A percentile compares a stretch with the other conserved stretches of the same genome.
phyloP scores from a whole-genome alignment of 2,113 vertebrate genomes.

The Meles meles region DNA sequence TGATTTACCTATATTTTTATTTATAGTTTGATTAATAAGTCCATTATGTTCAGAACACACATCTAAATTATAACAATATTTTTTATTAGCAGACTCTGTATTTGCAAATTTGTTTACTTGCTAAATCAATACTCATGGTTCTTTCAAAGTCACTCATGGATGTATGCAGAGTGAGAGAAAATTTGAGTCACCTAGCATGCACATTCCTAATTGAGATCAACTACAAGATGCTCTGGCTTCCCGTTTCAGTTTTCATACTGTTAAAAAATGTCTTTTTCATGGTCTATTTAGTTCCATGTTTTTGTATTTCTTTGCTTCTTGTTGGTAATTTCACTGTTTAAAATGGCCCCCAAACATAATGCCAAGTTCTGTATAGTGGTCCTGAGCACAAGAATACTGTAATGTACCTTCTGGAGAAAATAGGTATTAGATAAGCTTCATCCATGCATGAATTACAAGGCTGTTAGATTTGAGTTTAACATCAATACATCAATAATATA shows the following conservation, averaged over 20 bases:
- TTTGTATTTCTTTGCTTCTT: too few relatives aligned
- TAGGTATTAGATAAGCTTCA: neutral
- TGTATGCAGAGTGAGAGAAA: too few relatives aligned
- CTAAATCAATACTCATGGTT: neutral
- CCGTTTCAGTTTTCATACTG: too few relatives aligned
- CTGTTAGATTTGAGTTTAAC: neutral
- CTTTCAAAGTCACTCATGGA: neutral
- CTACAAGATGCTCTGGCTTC: neutral
- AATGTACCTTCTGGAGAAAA: neutral
- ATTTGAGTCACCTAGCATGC: neutral
- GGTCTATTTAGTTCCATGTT: neutral
- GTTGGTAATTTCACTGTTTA: neutral
- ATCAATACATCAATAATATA: neutral
- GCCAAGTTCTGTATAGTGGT: too few relatives aligned
- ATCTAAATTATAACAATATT: neutral
- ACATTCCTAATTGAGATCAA: neutral
- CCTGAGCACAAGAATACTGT: neutral
- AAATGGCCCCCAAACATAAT: neutral
- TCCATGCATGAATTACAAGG: neutral
- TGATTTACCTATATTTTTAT: neutral
- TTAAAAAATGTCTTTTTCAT: neutral
- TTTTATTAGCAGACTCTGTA: neutral
- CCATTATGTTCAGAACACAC: neutral
- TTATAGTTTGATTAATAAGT: neutral
- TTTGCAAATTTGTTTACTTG: neutral